Evolutionary conservation across 2,113 vertebrate genomes (phyloP).

Genomic region (Microcebus lehilahytsara): DNA sequence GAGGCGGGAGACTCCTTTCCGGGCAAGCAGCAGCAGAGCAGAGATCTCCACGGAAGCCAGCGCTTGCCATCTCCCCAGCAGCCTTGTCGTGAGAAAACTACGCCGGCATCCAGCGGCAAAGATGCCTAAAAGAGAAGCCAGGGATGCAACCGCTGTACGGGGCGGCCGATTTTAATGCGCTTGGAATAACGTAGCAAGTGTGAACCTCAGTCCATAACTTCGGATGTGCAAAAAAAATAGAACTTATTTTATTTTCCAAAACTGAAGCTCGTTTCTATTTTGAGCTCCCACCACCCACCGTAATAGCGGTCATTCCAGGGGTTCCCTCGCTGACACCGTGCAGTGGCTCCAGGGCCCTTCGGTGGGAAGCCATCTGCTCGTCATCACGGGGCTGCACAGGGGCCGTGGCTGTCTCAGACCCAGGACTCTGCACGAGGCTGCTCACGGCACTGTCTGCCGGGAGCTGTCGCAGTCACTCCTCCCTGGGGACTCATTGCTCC

Average conservation of each 20-base stretch:
- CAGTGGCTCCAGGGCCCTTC: neutral
- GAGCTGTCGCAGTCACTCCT: neutral
- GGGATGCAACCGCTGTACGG: neutral
- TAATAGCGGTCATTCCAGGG: neutral
- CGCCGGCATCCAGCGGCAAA: neutral
- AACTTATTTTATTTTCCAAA: neutral
- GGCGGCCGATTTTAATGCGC: neutral
- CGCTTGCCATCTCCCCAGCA: neutral
- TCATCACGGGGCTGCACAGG: neutral
- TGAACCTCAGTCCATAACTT: neutral
- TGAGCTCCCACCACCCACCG: neutral
- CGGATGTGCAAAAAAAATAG: neutral
- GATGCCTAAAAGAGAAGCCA: neutral
- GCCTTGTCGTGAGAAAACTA: slow-evolving; percentile 19
- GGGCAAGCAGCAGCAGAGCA: neutral
- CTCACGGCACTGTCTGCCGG: neutral
- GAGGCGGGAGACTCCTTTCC: neutral
- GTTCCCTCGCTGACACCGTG: accelerated
- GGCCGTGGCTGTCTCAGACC: neutral
- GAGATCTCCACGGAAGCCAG: neutral
- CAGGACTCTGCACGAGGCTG: neutral
- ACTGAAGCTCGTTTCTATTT: neutral
- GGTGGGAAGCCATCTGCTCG: neutral
- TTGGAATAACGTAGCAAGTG: neutral
- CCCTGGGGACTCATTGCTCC: too few relatives aligned